Evolutionary conservation across 92 coral and sea anemone genomes (phyloP), one percentile per base, ranked within the genome.

Genomic region (Desmophyllum pertusum): DNA sequence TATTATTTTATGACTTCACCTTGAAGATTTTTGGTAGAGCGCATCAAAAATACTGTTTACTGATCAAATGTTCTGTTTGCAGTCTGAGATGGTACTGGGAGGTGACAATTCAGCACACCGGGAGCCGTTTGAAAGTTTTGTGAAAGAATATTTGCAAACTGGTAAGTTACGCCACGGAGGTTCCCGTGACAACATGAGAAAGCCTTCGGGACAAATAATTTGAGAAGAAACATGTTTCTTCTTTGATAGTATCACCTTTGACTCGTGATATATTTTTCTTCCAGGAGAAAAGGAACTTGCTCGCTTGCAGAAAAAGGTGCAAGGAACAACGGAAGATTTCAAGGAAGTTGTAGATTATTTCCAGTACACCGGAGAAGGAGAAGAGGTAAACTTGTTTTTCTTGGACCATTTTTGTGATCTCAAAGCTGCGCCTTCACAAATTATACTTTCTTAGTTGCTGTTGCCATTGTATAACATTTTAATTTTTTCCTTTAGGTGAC

Each of bases 91-190:
- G 75, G 95, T 97, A 17, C 81, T 92, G 19, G 93, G 90, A n/a
- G 89, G 91, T 31, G 87, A 89, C 31, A 81, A 85, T 40, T 88
- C 86, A 17, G 81, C 76, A 25, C 70, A 85, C 50, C 96, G 96
- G 36, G 93, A 96, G 52, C 98, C 98, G 19, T 96, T 96, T 80
- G 95, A 94, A 80, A 83, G 94, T 61, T 86, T 91, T 86, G 93
- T 96, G 91, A 88, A 65, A 18, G 87, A 83, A 66, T 96, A 94
- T 86, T 90, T 94, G 51, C 66, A 67, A 27, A 92, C 92, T 33
- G 98, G 98, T 96, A 79, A 62, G 89, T 13, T 3, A 13, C 13
- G 55, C 3, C 13, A 6, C 55, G 0, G 18, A 50, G 18, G 18
- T 50, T 13, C 18, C 13, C 1, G 13, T 50, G 2, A 50, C 15